phyloP scores from a whole-genome alignment of 2,113 vertebrate genomes.

The Zeus faber region DNA sequence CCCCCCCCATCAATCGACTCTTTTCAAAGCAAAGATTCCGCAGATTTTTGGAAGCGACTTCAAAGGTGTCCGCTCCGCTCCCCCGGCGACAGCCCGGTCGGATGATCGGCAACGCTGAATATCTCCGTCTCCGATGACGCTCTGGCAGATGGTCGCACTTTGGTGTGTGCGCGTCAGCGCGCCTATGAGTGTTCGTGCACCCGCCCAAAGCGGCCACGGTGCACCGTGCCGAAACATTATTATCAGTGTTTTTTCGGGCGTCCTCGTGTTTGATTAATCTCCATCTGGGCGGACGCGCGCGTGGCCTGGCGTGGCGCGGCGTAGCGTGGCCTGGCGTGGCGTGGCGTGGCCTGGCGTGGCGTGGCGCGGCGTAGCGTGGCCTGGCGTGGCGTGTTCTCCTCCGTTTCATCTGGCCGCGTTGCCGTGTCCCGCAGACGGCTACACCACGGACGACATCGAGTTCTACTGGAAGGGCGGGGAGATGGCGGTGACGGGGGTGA shows the following conservation, averaged over 20 bases:
- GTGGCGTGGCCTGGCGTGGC: too few relatives aligned
- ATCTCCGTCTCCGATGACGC: constrained; percentile 54
- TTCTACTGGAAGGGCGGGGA: constrained; percentile 95
- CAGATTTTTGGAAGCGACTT: constrained; percentile 53
- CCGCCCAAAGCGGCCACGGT: too few relatives aligned
- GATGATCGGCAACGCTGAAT: constrained; percentile 52
- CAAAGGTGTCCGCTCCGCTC: constrained; percentile 39
- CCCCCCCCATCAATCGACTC: constrained; percentile 22
- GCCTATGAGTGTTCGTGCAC: neutral
- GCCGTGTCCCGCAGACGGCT: constrained; percentile 95
- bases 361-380: too few relatives aligned
- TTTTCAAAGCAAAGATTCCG: constrained; percentile 34
- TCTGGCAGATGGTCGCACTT: constrained; percentile 68
- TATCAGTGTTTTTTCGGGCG: neutral
- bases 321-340: too few relatives aligned
- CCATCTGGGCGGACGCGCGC: too few relatives aligned
- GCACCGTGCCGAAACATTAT: too few relatives aligned
- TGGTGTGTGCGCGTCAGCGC: constrained; percentile 4
- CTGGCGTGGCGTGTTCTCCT: too few relatives aligned
- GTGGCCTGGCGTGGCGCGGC: too few relatives aligned
- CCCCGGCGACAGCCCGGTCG: constrained; percentile 53
- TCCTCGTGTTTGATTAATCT: too few relatives aligned
- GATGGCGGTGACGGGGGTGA: constrained; percentile 90
- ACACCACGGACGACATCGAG: constrained; percentile 94
- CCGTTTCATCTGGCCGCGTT: too few relatives aligned